Conservation (phyloP, 2,797 vertebrate genomes). For the Neosilurus hyrtlii region DNA sequence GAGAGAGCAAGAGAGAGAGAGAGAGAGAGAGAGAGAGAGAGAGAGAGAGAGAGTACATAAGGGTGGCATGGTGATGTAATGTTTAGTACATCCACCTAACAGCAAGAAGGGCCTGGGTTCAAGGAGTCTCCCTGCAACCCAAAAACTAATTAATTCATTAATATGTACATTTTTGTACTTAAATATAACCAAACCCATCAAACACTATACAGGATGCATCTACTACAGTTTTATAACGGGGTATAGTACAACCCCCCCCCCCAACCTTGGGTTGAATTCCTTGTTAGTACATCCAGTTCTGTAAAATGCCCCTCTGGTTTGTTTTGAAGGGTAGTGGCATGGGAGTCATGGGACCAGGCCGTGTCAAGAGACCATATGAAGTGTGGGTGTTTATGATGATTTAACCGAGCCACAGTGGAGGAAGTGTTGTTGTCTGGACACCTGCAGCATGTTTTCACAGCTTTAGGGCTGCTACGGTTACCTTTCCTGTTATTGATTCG, state of each 20-base stretch:
- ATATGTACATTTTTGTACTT: too few species aligned
- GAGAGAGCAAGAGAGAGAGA: too few species aligned
- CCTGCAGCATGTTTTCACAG: conserved; percentile 58
- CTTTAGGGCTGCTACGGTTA: conserved; percentile 50
- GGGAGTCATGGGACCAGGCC: conserved; percentile 26
- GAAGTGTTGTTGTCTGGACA: conserved; percentile 52
- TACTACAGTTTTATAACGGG: not conserved
- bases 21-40: too few species aligned
- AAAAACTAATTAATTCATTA: too few species aligned
- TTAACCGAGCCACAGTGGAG: conserved; percentile 33
- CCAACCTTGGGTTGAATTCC: not conserved
- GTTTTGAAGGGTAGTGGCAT: not conserved
- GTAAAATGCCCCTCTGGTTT: not conserved
- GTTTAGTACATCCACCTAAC: too few species aligned
- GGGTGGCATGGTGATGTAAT: too few species aligned
- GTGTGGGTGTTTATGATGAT: conserved; percentile 14
- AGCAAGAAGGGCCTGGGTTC: too few species aligned
- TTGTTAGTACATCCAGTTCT: not conserved
- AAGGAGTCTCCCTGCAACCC: too few species aligned
- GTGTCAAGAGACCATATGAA: conserved; percentile 8
- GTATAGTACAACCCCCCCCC: not conserved
- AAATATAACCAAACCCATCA: conserved; percentile 7
- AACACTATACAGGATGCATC: conserved; percentile 18
- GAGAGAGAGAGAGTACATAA: too few species aligned
- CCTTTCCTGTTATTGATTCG: conserved; percentile 59